A percentile compares a stretch with the other conserved stretches of the same genome.
Conservation (phyloP, 2,113 vertebrate genomes). For the Calypte anna region DNA sequence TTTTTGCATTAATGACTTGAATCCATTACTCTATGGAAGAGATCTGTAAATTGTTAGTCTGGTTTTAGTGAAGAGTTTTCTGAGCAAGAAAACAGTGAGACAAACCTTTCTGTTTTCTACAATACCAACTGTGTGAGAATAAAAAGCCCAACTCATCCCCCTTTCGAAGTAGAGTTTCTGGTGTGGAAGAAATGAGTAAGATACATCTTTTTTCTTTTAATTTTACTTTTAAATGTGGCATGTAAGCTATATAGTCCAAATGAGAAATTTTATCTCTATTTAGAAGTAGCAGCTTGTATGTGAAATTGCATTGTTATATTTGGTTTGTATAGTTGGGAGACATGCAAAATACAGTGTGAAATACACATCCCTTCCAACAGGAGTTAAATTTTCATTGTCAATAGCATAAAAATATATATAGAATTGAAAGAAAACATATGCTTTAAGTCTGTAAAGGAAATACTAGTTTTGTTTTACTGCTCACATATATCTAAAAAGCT, state of each 20-base stretch:
- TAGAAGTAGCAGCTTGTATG: not conserved
- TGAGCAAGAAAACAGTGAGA: not conserved
- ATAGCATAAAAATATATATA: not conserved
- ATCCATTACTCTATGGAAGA: not conserved
- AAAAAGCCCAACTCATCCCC: not conserved
- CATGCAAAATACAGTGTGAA: not conserved
- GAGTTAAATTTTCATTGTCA: not conserved
- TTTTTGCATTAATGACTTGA: not conserved
- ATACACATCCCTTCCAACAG: not conserved
- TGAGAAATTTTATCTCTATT: not conserved
- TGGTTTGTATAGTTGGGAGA: not conserved
- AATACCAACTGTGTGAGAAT: not conserved
- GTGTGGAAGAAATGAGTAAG: constrained; percentile 40
- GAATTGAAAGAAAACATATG: not conserved
- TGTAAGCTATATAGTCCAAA: not conserved
- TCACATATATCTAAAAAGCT: not conserved
- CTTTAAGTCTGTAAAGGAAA: no score
- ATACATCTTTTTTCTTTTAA: not conserved
- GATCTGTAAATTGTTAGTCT: not conserved
- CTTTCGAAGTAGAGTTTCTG: constrained; percentile 11
- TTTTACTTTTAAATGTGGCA: not conserved
- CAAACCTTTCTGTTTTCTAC: not conserved
- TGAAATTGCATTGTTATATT: not conserved
- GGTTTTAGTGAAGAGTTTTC: not conserved
- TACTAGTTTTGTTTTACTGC: no score